Evolutionary conservation across 2,797 vertebrate species (phyloP).

Genomic region (Macroramphosus scolopax): DNA sequence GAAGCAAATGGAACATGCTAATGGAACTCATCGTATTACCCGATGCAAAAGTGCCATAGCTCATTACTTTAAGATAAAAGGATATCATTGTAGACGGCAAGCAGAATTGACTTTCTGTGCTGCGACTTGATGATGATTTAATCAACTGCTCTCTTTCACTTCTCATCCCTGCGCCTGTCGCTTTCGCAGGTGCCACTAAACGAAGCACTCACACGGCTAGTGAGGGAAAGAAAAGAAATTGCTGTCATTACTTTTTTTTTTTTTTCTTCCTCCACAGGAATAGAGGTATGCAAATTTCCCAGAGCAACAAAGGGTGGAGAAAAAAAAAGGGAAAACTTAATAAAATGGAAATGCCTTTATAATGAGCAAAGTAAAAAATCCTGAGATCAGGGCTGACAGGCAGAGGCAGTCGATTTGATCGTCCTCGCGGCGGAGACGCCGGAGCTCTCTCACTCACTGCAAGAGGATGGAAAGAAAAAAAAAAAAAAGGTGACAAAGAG

Average conservation of each 20-base stretch:
- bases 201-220: constrained; percentile 90
- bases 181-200: constrained; percentile 97
- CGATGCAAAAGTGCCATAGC: constrained; percentile 99
- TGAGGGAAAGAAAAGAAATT: constrained; percentile 86
- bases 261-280: constrained; percentile 79
- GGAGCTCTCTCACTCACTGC: constrained; percentile 75
- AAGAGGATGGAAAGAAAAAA: constrained; percentile 53
- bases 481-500: too few relatives aligned
- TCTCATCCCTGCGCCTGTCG: constrained; percentile 95
- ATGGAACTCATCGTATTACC: constrained; percentile 99
- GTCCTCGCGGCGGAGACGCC: constrained; percentile 80
- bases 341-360: constrained; percentile 85
- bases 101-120: constrained; percentile 99
- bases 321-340: constrained; percentile 65
- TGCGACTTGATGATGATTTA: constrained; percentile 99
- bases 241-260: constrained; percentile 90
- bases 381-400: constrained; percentile 91
- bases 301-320: constrained; percentile 82
- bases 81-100: constrained; percentile 99
- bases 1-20: constrained; percentile 99
- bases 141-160: constrained; percentile 99
- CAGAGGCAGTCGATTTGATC: constrained; percentile 87
- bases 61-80: constrained; percentile 99
- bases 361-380: constrained; percentile 89
- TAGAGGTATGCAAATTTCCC: constrained; percentile 95